Evolutionary conservation across 2,797 vertebrate genomes (phyloP).

Genomic region (Falco peregrinus): DNA sequence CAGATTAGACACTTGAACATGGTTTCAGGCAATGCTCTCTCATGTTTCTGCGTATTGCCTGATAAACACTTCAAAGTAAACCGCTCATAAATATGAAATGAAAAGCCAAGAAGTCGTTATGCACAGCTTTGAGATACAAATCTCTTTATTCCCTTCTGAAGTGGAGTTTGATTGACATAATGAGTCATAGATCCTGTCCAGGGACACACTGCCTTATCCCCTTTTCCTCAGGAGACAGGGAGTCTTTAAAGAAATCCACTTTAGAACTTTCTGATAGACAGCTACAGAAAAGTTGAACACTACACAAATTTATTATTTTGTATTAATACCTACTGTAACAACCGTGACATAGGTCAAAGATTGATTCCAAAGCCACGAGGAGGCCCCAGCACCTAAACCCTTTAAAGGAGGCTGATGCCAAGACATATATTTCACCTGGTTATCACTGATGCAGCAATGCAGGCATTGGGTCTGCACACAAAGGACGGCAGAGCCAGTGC

Average conservation of each 20-base stretch:
- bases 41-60: conserved; percentile 84
- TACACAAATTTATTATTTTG: conserved; percentile 73
- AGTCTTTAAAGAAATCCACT: conserved; percentile 85
- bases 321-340: conserved; percentile 69
- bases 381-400: conserved; percentile 8
- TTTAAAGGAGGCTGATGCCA: not conserved
- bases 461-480: not conserved
- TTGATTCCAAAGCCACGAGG: conserved; percentile 44
- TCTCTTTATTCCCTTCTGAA: conserved; percentile 88
- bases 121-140: conserved; percentile 86
- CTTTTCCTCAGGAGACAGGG: conserved; percentile 81
- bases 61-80: conserved; percentile 91
- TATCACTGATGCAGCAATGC: rapidly evolving
- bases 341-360: conserved; percentile 64
- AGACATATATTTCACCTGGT: not conserved
- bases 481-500: not conserved
- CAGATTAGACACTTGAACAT: conserved; percentile 83
- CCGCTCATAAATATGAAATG: conserved; percentile 88
- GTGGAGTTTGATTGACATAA: conserved; percentile 86
- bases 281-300: conserved; percentile 75
- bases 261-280: conserved; percentile 82
- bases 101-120: conserved; percentile 83
- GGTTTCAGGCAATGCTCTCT: conserved; percentile 84
- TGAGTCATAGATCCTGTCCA: conserved; percentile 85
- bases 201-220: conserved; percentile 81